phyloP scores from a whole-genome alignment of 2,113 vertebrate genomes.

The Pseudorectes ferrugineus region DNA sequence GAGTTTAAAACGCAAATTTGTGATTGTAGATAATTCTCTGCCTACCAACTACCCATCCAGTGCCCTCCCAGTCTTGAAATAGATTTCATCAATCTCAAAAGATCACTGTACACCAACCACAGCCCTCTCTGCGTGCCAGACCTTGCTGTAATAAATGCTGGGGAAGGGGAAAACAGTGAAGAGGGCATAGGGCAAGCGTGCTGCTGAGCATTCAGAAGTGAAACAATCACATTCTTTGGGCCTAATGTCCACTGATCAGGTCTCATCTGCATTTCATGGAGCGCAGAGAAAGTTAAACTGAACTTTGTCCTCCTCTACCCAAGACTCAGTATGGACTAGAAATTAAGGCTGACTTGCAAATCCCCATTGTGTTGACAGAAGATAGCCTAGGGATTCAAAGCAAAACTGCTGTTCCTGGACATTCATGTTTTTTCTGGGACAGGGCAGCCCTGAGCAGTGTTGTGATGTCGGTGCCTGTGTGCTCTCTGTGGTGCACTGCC shows the following conservation, averaged over 20 bases:
- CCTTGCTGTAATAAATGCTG: not conserved
- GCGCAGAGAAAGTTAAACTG: not conserved
- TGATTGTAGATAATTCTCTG: not conserved
- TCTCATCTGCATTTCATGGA: not conserved
- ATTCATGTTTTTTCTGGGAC: not conserved
- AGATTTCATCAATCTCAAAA: not conserved
- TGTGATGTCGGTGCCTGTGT: not conserved
- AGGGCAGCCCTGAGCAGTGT: not conserved
- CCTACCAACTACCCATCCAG: not conserved
- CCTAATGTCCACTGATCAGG: not conserved
- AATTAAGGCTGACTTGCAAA: not conserved
- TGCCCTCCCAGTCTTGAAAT: not conserved
- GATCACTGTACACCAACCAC: not conserved
- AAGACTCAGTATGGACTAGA: not conserved
- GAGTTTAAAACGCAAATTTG: not conserved
- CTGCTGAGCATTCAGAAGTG: not conserved
- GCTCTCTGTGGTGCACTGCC: not conserved
- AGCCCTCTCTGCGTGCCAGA: not conserved
- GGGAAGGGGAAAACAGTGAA: not conserved
- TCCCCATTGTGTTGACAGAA: not conserved
- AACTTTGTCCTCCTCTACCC: not conserved
- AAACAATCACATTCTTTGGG: not conserved
- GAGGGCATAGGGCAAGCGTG: not conserved
- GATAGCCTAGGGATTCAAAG: not conserved
- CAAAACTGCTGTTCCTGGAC: not conserved